Evolutionary conservation across 35 echinoderm and acorn worm genomes (phyloP), one percentile per base, ranked within the genome.

Genomic region (Acanthaster planci): DNA sequence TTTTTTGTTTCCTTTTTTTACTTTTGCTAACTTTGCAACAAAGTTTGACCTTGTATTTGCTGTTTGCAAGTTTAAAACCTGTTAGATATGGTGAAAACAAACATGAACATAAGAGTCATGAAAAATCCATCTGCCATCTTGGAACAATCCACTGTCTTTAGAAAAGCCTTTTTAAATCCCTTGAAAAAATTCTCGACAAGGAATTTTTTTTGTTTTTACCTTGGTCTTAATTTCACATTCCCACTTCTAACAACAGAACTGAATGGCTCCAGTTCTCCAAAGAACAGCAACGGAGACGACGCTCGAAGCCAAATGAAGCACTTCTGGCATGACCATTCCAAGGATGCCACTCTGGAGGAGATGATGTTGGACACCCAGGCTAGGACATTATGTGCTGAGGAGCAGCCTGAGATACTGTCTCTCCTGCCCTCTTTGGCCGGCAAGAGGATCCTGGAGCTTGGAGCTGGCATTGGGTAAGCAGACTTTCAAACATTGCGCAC

Each of bases 351-450:
- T 32, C 84, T 97, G 29, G 95, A 97, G 57, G 91, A 97, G 68
- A 97, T 93, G 95, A 93, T 97, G 91, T 79, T 97, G 37, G 91
- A 90, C 37, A 86, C 80, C 55, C 76, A 90, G 14, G 95, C 87
- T 27, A 44, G 78, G 19, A 7, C 59, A 1, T 30, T 97, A 2
- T 90, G 58, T 58, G 15, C 90, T 42, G 47, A 90, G 31, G 91
- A 93, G 60, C 67, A 77, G 5, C 91, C 87, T 17, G 95, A 97
- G 79, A 83, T 97, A 14, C 38, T 97, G 55, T 76, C 84, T 38
- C 78, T 97, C 3, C 72, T 97, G 1, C 91, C 91, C 40, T 88
- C 89, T 16, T 1, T 97, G 0, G 84, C 82, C 9, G 91, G 87
- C 17, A 97, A 93, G 80, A 93, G 52, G 55, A 77, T 97, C 8